Percentiles rank a stretch among this genome's conserved stretches.
Conservation (phyloP, 64 coral and sea anemone species). For the Stichodactyla mertensii region DNA sequence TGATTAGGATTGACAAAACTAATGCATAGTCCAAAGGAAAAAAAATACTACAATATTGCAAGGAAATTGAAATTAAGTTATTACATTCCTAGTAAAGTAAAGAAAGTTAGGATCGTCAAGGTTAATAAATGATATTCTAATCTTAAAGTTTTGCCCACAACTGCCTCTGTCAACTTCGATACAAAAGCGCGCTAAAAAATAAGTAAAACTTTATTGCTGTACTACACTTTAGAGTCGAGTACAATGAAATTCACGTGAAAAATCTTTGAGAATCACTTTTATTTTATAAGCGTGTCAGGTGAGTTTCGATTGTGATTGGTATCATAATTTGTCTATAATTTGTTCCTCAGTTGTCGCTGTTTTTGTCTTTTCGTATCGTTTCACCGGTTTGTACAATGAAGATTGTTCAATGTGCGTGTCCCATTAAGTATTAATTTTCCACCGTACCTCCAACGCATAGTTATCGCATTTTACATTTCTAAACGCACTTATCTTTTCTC, state of each 20-base stretch:
- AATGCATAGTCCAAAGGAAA: too few relatives aligned
- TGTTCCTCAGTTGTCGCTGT: not conserved
- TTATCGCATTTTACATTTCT: not conserved
- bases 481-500: not conserved
- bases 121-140: not conserved
- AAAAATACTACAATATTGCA: too few relatives aligned
- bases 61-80: too few relatives aligned
- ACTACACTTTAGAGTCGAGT: not conserved
- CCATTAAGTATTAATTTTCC: not conserved
- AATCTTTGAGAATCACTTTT: not conserved
- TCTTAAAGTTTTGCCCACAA: not conserved
- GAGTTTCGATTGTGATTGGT: not conserved
- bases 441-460: too few relatives aligned
- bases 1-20: too few relatives aligned
- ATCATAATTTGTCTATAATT: not conserved
- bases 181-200: not conserved
- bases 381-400: not conserved
- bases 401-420: not conserved
- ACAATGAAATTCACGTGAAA: not conserved
- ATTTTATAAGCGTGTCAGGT: not conserved
- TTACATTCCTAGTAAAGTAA: not conserved
- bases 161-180: not conserved
- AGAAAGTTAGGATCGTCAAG: not conserved
- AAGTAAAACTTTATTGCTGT: not conserved
- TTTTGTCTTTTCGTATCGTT: not conserved